Percentiles rank a stretch among this genome's conserved stretches.
phyloP scores from a whole-genome alignment of 1,140 invertebrate genomes.

The Drosophila lacertosa region DNA sequence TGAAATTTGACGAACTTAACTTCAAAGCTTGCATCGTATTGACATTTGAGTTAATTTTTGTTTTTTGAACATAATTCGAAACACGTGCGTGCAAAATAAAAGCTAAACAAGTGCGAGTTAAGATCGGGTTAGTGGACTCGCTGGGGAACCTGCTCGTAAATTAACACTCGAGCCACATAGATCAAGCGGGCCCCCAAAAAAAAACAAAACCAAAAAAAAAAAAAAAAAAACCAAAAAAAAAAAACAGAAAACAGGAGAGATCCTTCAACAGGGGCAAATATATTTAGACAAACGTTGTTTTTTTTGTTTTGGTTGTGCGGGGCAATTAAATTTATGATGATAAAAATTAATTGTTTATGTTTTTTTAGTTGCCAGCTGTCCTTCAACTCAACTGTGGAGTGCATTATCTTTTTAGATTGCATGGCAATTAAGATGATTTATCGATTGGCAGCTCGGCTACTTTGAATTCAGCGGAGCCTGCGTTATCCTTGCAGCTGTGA shows the following conservation, averaged over 20 bases:
- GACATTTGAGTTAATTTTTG: constrained; percentile 28
- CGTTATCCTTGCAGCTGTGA: constrained; percentile 56
- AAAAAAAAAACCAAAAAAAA: no score
- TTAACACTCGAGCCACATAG: constrained; percentile 34
- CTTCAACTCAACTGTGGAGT: not conserved
- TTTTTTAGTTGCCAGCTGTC: constrained; percentile 8
- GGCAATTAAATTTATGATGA: constrained; percentile 34
- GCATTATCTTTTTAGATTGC: constrained; percentile 45
- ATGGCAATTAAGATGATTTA: constrained; percentile 76
- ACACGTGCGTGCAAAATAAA: constrained; percentile 23
- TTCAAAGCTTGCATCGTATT: constrained; percentile 19
- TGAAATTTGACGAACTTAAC: not conserved
- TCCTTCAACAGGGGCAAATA: constrained; percentile 25
- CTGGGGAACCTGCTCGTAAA: constrained; percentile 36
- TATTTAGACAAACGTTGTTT: constrained; percentile 15
- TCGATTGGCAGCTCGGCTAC: constrained; percentile 45
- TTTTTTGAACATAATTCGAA: constrained; percentile 36
- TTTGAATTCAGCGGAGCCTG: constrained; percentile 10
- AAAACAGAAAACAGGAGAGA: no score
- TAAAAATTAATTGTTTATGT: not conserved
- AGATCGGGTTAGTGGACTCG: constrained; percentile 26
- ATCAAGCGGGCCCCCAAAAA: constrained; percentile 10
- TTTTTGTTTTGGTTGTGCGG: constrained; percentile 7
- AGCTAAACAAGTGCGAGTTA: not conserved
- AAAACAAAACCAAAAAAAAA: no score